These are phyloP conservation scores for Anser brachyrhynchus DNA, from an alignment of 2,113 vertebrate species.

Conservation along the genomic window DNA sequence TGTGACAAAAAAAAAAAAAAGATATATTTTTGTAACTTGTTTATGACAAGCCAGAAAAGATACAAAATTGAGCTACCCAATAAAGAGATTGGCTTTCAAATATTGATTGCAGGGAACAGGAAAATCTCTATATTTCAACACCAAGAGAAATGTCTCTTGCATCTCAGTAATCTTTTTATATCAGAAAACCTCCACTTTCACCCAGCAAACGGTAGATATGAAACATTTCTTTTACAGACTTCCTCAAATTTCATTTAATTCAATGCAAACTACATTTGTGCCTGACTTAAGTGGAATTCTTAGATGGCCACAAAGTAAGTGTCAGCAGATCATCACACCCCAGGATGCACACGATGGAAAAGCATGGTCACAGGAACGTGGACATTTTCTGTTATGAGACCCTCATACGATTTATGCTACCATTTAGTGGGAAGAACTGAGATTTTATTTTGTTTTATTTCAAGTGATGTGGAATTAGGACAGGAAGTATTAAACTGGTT, in stretches of 20 bases:
- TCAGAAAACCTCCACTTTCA: background rate
- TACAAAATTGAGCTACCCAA: background rate
- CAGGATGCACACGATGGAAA: background rate
- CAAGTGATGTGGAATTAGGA: background rate
- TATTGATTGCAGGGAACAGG: background rate
- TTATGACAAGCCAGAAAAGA: background rate
- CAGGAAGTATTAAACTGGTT: background rate
- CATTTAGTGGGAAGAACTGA: background rate
- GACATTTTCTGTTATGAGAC: background rate
- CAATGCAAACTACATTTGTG: background rate
- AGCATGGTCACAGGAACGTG: background rate
- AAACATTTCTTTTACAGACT: background rate
- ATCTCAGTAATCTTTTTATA: background rate
- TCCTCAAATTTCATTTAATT: background rate
- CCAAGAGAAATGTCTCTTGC: background rate
- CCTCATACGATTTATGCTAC: background rate
- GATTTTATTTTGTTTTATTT: background rate
- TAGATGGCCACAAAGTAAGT: background rate
- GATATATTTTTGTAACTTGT: background rate
- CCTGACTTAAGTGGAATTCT: background rate
- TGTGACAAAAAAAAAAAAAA: background rate
- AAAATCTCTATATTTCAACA: background rate
- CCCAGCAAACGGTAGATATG: rapidly evolving
- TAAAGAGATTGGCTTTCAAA: background rate
- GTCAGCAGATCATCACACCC: background rate